Base-by-base conservation (phyloP, 2,113 vertebrate species). In the Hemichromis elongatus region DNA sequence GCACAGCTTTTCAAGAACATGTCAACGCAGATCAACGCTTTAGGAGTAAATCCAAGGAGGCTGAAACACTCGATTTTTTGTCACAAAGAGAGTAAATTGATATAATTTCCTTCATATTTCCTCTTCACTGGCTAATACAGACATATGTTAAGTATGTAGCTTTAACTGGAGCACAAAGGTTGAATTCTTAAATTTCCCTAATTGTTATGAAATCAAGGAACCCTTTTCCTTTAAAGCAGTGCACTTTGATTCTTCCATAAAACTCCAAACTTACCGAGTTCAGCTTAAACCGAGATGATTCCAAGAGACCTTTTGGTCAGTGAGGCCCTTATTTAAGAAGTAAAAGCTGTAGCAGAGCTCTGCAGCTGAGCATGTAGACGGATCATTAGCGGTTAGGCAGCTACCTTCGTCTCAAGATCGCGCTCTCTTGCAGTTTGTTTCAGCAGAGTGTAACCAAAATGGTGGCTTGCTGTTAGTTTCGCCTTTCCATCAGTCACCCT, bases 11-110 rank as follows among this genome's bases (percentile, higher is more conserved):
- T 92, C 89, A 89, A 77, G 86, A 90, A 83, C 90, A 79, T 54
- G 92, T 93, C 90, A 88, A 85, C 83, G 91, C 77, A 85, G 84
- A 91, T 92, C 90, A 91, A 61, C 77, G 86, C 86, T 92, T 75
- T 89, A 89, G 91, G 90, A 91, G 91, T 88, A 89, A 92, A 91
- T 84, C 79, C 61, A n/a, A 91, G 81, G 45, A 42, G 13, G 57
- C 13, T 37, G 45, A 75, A 82, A 86, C 70, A 45, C 86, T 88
- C 77, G 9, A 70, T 66, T 86, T 86, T 85, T 45, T 50, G 73
- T 75, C 56, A 57, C 47, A 83, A 77, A 30, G 68, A 59, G 30
- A 77, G 77, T 42, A 68, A 47, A 42, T 84, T 28, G 40, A 70
- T 70, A 70, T 45, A 5, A 45, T 45, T 45, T 2, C 21, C 14